phyloP scores from a whole-genome alignment of 2,797 vertebrate genomes.

The Urocyon cinereoargenteus region DNA sequence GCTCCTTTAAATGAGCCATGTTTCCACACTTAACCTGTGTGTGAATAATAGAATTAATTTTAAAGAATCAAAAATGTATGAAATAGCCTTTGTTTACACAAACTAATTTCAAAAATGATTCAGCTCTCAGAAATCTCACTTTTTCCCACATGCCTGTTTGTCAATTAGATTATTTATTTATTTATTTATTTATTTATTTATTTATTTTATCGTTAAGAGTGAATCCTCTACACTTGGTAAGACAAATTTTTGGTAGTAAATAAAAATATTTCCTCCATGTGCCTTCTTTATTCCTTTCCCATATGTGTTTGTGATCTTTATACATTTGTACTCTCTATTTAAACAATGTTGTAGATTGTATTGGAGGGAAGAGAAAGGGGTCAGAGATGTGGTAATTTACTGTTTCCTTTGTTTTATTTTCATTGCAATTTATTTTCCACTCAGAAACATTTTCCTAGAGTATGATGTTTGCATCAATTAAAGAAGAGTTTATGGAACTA shows the following conservation, averaged over 20 bases:
- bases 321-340: not conserved
- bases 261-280: not conserved
- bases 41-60: conserved; percentile 19
- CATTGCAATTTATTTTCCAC: not conserved
- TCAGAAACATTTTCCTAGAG: not conserved
- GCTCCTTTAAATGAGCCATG: not conserved
- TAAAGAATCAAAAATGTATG: not conserved
- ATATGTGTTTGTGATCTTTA: not conserved
- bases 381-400: not conserved
- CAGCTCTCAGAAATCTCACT: not conserved
- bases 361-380: not conserved
- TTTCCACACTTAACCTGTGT: not conserved
- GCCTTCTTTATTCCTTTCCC: not conserved
- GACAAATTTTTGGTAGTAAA: not conserved
- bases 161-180: not conserved
- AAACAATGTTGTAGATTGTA: not conserved
- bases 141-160: not conserved
- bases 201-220: not conserved
- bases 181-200: not conserved
- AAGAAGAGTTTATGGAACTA: not conserved
- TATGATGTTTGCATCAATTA: not conserved
- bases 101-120: conserved; percentile 16
- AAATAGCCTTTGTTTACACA: not conserved
- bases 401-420: conserved; percentile 26
- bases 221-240: not conserved